phyloP scores from a whole-genome alignment of 2,113 vertebrate genomes.

The Taurulus bubalis region DNA sequence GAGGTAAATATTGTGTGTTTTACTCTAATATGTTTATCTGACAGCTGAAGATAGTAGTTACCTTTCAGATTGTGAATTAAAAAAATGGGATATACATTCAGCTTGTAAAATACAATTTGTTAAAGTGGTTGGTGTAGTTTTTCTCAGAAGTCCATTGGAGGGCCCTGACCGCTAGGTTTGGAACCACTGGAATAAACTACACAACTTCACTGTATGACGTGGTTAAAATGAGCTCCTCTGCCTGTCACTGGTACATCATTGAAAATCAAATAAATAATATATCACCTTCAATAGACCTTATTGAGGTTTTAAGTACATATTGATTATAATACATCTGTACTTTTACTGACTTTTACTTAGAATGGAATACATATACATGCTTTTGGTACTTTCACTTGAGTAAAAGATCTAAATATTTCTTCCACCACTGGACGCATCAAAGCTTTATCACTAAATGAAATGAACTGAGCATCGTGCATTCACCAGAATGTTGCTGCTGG shows the following conservation, averaged over 20 bases:
- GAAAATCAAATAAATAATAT: too few relatives aligned
- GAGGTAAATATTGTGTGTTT: too few relatives aligned
- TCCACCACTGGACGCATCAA: background rate
- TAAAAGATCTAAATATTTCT: background rate
- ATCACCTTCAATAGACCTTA: too few relatives aligned
- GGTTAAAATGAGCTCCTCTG: too few relatives aligned
- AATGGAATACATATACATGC: background rate
- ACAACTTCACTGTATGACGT: too few relatives aligned
- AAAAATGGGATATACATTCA: background rate
- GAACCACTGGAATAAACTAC: too few relatives aligned
- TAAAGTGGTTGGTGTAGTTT: background rate
- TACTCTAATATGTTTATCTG: too few relatives aligned
- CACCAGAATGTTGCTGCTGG: constrained; percentile 65
- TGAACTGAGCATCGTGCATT: background rate
- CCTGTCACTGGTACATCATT: too few relatives aligned
- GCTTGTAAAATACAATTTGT: background rate
- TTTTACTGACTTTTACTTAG: background rate
- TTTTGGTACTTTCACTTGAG: background rate
- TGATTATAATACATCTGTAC: background rate
- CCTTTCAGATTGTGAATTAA: too few relatives aligned
- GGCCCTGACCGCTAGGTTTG: too few relatives aligned
- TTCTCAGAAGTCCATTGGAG: background rate
- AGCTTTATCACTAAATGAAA: background rate
- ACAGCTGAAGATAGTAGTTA: too few relatives aligned
- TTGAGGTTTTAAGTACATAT: too few relatives aligned